phyloP scores from a whole-genome alignment of 64 coral and sea anemone genomes.

The Montipora sp. region DNA sequence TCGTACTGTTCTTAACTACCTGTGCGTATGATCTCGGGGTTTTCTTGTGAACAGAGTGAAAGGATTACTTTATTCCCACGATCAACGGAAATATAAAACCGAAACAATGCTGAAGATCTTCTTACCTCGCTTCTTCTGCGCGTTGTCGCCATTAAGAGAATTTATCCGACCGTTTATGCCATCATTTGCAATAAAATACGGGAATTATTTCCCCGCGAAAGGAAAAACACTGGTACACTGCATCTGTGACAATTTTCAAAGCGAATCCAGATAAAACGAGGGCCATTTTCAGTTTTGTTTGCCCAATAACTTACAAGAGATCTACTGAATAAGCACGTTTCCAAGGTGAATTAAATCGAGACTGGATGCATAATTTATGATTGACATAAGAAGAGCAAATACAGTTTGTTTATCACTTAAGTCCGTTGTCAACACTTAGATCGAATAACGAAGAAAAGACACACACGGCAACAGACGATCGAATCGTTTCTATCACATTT shows the following conservation, averaged over 20 bases:
- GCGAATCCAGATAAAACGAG: neutral
- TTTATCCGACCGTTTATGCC: neutral
- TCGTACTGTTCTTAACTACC: neutral
- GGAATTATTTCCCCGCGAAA: no score
- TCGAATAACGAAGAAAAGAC: no score
- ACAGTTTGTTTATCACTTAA: no score
- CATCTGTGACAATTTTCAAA: neutral
- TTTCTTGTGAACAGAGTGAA: neutral
- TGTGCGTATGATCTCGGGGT: neutral
- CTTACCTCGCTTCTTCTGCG: constrained; percentile 57
- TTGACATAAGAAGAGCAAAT: constrained; percentile 17
- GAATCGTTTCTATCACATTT: neutral
- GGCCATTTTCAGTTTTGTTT: constrained; percentile 51
- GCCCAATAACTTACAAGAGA: constrained; percentile 35
- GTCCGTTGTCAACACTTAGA: neutral
- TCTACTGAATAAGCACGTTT: constrained; percentile 36
- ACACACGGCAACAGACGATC: no score
- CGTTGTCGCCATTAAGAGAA: constrained; percentile 43
- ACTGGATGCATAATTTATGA: constrained; percentile 62
- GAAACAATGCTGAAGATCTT: neutral
- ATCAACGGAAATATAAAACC: neutral
- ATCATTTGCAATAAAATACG: neutral
- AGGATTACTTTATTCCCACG: neutral
- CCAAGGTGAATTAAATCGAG: constrained; percentile 58
- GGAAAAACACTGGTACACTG: no score